Conservation (phyloP, 92 coral and sea anemone species). For the Desmophyllum pertusum region DNA sequence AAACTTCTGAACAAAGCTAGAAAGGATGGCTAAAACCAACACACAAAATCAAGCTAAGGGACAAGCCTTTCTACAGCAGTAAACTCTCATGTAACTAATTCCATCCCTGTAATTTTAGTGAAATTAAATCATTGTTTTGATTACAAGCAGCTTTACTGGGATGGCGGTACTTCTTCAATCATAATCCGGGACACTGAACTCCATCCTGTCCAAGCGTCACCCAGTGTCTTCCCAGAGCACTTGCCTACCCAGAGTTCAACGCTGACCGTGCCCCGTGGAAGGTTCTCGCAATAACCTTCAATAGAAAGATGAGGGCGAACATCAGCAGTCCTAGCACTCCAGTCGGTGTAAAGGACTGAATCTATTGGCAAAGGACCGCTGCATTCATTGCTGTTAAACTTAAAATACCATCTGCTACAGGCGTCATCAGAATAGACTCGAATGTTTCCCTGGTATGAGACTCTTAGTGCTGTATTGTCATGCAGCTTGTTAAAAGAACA, state of each 20-base stretch:
- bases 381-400: neutral
- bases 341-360: neutral
- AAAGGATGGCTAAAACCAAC: no score
- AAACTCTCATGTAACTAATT: no score
- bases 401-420: no score
- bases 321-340: neutral
- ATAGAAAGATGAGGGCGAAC: constrained; percentile 2
- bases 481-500: neutral
- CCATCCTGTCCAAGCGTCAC: constrained; percentile 38
- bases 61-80: no score
- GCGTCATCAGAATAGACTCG: neutral
- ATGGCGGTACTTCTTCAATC: constrained; percentile 47
- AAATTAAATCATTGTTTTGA: no score
- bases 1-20: no score
- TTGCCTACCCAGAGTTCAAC: no score
- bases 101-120: no score
- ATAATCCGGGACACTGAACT: constrained; percentile 52
- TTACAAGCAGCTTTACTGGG: no score
- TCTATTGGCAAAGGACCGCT: neutral
- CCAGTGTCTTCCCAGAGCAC: constrained; percentile 4
- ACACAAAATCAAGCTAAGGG: no score
- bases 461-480: neutral
- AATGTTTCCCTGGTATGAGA: constrained; percentile 2
- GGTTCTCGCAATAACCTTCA: constrained; percentile 46
- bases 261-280: constrained; percentile 12